Conservation (phyloP, 2,797 vertebrate species). For the Molossus alvarezi region DNA sequence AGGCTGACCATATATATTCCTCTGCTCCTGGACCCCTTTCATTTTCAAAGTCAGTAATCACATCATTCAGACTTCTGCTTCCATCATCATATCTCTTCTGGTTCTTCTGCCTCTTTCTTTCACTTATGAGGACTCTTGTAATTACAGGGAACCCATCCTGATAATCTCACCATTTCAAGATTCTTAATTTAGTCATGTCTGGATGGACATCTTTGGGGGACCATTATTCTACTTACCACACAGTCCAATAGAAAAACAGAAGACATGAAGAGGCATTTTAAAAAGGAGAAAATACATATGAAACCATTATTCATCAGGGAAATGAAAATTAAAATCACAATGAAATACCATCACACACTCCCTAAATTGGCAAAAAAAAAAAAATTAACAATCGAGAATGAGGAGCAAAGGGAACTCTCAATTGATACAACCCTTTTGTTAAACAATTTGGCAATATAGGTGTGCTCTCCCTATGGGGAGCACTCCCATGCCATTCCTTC, state of each 20-base stretch:
- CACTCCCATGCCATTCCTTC: neutral
- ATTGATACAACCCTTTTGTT: neutral
- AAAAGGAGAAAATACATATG: neutral
- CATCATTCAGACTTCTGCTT: neutral
- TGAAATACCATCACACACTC: conserved; percentile 20
- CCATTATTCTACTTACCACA: neutral
- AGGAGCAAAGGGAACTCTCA: neutral
- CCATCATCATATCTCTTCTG: neutral
- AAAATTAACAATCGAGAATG: neutral
- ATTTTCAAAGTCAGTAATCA: neutral
- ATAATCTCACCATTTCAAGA: neutral
- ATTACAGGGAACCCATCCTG: neutral
- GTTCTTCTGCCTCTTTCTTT: neutral
- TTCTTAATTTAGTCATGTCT: conserved; percentile 4
- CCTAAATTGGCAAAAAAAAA: neutral
- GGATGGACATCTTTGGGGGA: neutral
- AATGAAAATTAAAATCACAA: conserved; percentile 47
- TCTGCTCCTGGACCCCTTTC: neutral
- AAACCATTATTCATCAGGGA: neutral
- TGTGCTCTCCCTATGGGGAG: neutral
- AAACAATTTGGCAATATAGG: conserved; percentile 23
- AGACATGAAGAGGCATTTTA: neutral
- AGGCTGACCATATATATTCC: neutral
- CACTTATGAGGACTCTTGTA: neutral
- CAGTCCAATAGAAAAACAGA: conserved; percentile 36